Base-by-base conservation (phyloP, 2,888 invertebrate genomes). In the Agrotis exclamationis region DNA sequence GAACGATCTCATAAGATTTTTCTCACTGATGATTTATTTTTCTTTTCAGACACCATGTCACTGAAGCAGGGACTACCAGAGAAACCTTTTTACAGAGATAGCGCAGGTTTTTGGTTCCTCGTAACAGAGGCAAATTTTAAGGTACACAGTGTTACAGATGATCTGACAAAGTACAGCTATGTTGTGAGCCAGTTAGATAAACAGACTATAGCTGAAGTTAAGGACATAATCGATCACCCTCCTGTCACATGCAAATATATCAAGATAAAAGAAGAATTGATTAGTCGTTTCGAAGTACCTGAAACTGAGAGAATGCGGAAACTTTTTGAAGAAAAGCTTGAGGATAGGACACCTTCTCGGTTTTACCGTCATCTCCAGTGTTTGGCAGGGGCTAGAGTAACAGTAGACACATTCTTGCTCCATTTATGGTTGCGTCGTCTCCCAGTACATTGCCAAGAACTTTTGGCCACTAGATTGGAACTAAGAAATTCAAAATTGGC, bases 361-460 rank as follows among this genome's bases (percentile, higher is more conserved):
- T 63, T 74, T n/a, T 74, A 74, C 48, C 75, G 62, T 20, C 75
- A 44, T 22, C 47, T 74, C 6, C 24, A 48, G 22, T 3, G 6
- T 5, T 20, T 74, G 11, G 74, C 74, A 1, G 74, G 74, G 20
- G 1, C 51, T 5, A 9, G 7, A 2, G 14, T 51, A 1, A 58
- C 68, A 3, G 68, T 63, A 28, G 74, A 74, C 13, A 74, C 67
- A 48, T 48, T 74, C 1, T 18, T 74, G 33, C 68, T 48, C 1
- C 75, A 74, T 67, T 67, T 74, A 28, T 74, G 75, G 74, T 33
- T 74, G 20, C 74, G 74, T 58, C 67, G 47, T 16, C 47, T 74
- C 22, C 74, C 74, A 5, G 20, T 22, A n/a, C 47, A 63, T 53
- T 74, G 74, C 16, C 74, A 74, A 53, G 62, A 74, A 44, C 67